Base-by-base conservation (phyloP, 2,888 invertebrate genomes). In the Caenorhabditis imperialis region DNA sequence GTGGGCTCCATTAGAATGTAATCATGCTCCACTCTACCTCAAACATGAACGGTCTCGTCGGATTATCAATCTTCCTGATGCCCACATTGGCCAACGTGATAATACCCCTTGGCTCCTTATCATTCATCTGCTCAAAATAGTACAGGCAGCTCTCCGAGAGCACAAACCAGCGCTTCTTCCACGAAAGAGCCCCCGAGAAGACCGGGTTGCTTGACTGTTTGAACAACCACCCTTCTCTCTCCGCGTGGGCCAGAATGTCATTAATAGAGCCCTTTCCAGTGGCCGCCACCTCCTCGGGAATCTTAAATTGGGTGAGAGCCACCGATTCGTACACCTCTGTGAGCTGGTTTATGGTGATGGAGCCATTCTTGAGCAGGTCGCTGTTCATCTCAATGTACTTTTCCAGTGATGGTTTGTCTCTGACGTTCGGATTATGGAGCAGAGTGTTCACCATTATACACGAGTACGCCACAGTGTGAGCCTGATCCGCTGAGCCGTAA, bases 391-490 rank as follows among this genome's bases (percentile, higher is more conserved):
- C 38, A 23, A 70, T 69, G 47, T 76, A 82, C 60, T 75, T 72
- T 16, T 78, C 81, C 35, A 81, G 45, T 12, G 76, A 57, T 2
- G 79, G 78, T 35, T 72, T 69, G 48, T 82, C 82, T 47, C 79
- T 82, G 25, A 82, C 77, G 23, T 75, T 77, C 14, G 81, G 81
- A 54, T 82, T 82, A 54, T 82, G 80, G 38, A 82, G 54, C 23
- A 82, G 54, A 1, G 82, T 82, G 58, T 82, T 82, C n/a, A 82
- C 75, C 81, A 81, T 81, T 47, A 82, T 79, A 55, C 78, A 77
- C 22, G 77, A 78, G 53, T 81, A 82, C 27, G 82, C 71, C 14
- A 82, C 75, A 14, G 79, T 75, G 60, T 79, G 71, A 22, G 79
- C 79, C n/a, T 72, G 57, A 55, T 81, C 81, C 7, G 79, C 65